A percentile compares a stretch with the other conserved stretches of the same genome.
phyloP scores from a whole-genome alignment of 2,113 vertebrate species.

The Chamaea fasciata region DNA sequence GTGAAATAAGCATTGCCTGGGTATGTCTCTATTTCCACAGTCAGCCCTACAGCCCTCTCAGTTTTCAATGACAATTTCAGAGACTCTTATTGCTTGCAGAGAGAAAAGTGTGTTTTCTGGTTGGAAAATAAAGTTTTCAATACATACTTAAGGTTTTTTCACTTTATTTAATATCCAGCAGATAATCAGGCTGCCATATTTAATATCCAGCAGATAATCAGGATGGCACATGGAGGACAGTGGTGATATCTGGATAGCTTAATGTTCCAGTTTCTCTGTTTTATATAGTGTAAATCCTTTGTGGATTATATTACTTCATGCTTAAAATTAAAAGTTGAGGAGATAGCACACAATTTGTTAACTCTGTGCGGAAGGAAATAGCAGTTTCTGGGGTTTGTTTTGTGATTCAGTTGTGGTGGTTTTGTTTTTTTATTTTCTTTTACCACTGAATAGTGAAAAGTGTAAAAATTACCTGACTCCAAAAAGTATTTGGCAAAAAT shows the following conservation, averaged over 20 bases:
- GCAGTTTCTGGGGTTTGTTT: background rate
- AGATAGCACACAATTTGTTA: background rate
- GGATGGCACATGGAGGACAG: background rate
- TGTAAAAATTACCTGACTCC: background rate
- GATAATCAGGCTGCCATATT: background rate
- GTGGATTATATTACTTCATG: background rate
- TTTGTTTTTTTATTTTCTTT: background rate
- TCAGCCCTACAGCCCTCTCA: background rate
- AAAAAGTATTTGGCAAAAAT: background rate
- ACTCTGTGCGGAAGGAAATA: background rate
- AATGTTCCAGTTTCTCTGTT: background rate
- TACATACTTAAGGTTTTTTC: background rate
- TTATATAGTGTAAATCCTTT: background rate
- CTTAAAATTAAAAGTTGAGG: background rate
- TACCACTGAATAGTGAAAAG: background rate
- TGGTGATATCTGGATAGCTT: background rate
- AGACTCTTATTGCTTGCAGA: background rate
- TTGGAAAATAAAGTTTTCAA: background rate
- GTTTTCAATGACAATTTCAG: background rate
- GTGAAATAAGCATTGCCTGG: background rate
- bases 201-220: background rate
- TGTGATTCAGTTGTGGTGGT: accelerated
- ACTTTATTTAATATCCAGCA: background rate
- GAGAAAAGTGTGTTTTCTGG: background rate
- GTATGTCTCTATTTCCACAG: background rate